A percentile compares a stretch with the other conserved stretches of the same genome.
Evolutionary conservation across 2,888 invertebrate species (phyloP).

Genomic region (Eurytoma adleriae): DNA sequence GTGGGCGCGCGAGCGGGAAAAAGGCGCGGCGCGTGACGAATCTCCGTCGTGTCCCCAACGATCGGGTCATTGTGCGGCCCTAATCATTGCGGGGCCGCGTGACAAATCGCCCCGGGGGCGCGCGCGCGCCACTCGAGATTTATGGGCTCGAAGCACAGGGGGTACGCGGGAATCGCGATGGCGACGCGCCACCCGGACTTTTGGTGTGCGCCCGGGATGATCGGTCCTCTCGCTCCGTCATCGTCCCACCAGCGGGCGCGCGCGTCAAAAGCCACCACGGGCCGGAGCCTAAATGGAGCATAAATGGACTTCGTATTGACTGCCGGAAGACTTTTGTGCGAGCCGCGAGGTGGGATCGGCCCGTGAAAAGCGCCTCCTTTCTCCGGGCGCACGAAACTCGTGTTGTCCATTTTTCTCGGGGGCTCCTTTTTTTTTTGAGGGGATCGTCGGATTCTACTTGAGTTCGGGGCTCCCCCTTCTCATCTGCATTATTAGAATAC

Average conservation of each 20-base stretch:
- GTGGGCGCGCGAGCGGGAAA: slow-evolving; percentile 59
- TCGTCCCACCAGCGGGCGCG: slow-evolving; percentile 29
- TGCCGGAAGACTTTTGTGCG: slow-evolving; percentile 57
- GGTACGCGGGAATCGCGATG: slow-evolving; percentile 10
- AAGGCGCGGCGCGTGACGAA: slow-evolving; percentile 51
- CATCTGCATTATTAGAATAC: background rate
- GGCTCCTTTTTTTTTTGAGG: background rate
- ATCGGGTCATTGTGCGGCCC: slow-evolving; percentile 23
- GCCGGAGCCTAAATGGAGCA: slow-evolving; percentile 66
- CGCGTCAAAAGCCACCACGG: no score
- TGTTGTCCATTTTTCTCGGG: no score
- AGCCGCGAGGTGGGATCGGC: slow-evolving; percentile 13
- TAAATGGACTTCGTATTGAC: slow-evolving; percentile 70
- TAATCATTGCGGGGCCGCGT: slow-evolving; percentile 60
- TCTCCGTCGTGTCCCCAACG: slow-evolving; percentile 40
- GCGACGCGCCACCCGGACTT: background rate
- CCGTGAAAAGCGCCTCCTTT: background rate
- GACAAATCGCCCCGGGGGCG: slow-evolving; percentile 61
- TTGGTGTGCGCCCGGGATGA: no score
- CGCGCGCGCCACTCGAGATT: slow-evolving; percentile 55
- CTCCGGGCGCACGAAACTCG: no score
- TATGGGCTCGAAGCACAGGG: slow-evolving; percentile 46
- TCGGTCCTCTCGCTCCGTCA: slow-evolving; percentile 1
- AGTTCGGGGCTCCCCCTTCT: background rate
- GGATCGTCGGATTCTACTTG: background rate